Evolutionary conservation across 2,113 vertebrate species (phyloP).

Genomic region (Psophia crepitans): DNA sequence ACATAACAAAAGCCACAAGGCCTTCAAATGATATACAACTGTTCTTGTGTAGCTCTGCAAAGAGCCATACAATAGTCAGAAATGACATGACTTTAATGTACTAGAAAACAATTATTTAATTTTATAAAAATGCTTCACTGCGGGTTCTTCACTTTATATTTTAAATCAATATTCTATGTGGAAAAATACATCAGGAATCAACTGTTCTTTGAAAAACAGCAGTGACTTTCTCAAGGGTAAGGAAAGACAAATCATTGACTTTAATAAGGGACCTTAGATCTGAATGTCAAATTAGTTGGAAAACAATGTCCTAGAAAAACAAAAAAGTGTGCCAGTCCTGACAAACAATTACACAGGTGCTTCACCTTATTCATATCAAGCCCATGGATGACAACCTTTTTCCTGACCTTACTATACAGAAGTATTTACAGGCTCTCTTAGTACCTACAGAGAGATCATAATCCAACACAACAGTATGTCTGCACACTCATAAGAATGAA

Average conservation of each 20-base stretch:
- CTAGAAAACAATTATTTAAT: neutral
- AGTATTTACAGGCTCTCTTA: neutral
- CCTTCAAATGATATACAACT: neutral
- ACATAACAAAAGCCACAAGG: neutral
- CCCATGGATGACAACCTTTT: neutral
- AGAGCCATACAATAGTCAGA: neutral
- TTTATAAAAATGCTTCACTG: neutral
- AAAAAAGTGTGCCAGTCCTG: neutral
- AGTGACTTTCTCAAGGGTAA: neutral
- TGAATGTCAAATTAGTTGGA: neutral
- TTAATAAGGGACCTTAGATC: neutral
- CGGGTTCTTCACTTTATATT: neutral
- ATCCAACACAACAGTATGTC: neutral
- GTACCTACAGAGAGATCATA: neutral
- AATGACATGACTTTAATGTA: neutral
- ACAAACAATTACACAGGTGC: neutral
- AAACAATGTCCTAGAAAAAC: neutral
- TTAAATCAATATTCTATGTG: neutral
- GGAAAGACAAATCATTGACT: neutral
- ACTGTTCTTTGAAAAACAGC: neutral
- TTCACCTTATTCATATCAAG: neutral
- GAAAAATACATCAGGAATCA: neutral
- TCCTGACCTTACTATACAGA: neutral
- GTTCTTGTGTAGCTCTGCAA: neutral
- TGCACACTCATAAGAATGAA: neutral